A percentile compares a stretch with the other conserved stretches of the same genome.
phyloP scores from a whole-genome alignment of 1,140 invertebrate species.

The Monochamus saltuarius region DNA sequence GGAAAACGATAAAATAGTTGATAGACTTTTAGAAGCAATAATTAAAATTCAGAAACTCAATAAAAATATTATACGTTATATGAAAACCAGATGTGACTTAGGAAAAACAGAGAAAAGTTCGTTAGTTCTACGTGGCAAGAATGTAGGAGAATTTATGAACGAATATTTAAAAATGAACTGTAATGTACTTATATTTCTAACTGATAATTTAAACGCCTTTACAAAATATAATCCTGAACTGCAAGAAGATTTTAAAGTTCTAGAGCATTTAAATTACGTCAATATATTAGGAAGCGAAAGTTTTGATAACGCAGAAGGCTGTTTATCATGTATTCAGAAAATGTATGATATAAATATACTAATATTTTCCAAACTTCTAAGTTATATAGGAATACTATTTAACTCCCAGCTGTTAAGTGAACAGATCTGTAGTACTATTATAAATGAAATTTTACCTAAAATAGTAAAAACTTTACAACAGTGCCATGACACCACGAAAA shows the following conservation, averaged over 20 bases:
- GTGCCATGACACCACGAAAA: slow-evolving; percentile 7
- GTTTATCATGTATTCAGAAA: not conserved
- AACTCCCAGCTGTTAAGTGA: not conserved
- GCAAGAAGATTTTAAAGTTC: slow-evolving; percentile 15
- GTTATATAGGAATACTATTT: slow-evolving; percentile 27
- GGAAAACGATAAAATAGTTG: not conserved
- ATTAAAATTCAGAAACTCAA: slow-evolving; percentile 24
- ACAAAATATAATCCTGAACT: slow-evolving; percentile 4
- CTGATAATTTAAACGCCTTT: slow-evolving; percentile 6
- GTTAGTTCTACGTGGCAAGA: slow-evolving; percentile 8
- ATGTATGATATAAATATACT: slow-evolving; percentile 23
- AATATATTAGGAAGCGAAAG: too few species aligned
- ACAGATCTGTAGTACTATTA: not conserved
- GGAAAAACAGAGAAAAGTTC: slow-evolving; percentile 5
- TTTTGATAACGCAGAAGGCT: not conserved
- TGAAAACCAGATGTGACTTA: slow-evolving; percentile 21
- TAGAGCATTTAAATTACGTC: slow-evolving; percentile 8
- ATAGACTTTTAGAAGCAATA: slow-evolving; percentile 13
- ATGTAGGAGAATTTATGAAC: slow-evolving; percentile 18
- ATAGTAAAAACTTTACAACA: slow-evolving; percentile 7
- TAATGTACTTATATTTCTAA: slow-evolving; percentile 4
- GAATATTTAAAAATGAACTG: not conserved
- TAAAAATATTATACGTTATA: slow-evolving; percentile 20
- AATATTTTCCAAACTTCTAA: slow-evolving; percentile 28
- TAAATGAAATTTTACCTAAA: slow-evolving; percentile 11